Base-by-base conservation (phyloP, 1,140 invertebrate species). In the Eurosta solidaginis region DNA sequence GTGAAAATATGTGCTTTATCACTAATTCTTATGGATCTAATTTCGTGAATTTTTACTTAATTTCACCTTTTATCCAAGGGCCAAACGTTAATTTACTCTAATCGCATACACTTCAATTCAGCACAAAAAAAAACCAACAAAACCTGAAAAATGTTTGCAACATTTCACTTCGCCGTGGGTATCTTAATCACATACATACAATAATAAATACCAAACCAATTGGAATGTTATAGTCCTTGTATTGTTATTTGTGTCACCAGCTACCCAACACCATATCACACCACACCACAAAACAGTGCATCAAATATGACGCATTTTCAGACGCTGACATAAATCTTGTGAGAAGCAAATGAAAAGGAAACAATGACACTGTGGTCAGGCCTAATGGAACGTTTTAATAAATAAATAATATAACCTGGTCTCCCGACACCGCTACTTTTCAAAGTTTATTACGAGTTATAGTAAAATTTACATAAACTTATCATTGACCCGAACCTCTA, bases 21-120 rank as follows among this genome's bases (percentile, higher is more conserved):
- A 77, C 44, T 77, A 77, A 78, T 42, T 29, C 45, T 78, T 54
- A 78, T 50, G 45, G 27, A 78, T 59, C 42, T 33, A 47, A n/a
- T 9, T 36, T 47, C 44, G 44, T 22, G 7, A 68, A 33, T 42
- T 68, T 68, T 68, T 50, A 75, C 74, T 45, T 75, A 50, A 75
- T 75, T 75, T 36, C 74, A 45, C 42, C 74, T 50, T 75, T 75
- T 75, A 47, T 47, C 47, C 14, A 5, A 3, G 44, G 17, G 20
- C 44, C 22, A 27, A 50, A 20, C 42, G 29, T 22, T 75, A 42
- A 29, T 25, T 75, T 47, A 17, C n/a, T 49, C 44, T 75, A 75
- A 75, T 75, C 74, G 74, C 42, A 50, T 22, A 36, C 74, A 50
- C 47, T 50, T 36, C 74, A 50, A n/a, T 47, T 68, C 59, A 68